These are phyloP conservation scores for Actinia tenebrosa DNA, from an alignment of 64 coral and sea anemone species.

Conservation along the genomic window DNA sequence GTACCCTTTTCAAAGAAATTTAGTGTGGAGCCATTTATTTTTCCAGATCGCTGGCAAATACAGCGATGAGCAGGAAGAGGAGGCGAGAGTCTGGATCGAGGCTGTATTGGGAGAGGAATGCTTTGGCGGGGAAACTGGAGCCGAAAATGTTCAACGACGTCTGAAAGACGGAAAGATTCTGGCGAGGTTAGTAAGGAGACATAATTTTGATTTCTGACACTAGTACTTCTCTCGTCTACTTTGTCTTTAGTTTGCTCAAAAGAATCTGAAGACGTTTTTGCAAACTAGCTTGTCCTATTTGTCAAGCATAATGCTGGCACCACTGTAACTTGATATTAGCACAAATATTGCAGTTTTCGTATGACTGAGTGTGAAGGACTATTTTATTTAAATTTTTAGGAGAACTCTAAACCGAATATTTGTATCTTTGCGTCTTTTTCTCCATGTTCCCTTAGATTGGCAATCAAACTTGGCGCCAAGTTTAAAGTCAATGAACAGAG, in stretches of 20 bases:
- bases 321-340: too few relatives aligned
- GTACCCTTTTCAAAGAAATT: not conserved
- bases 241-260: not conserved
- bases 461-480: constrained; percentile 25
- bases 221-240: too few relatives aligned
- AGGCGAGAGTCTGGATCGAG: constrained; percentile 58
- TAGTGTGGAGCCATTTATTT: not conserved
- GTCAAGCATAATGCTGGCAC: too few relatives aligned
- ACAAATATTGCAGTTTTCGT: too few relatives aligned
- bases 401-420: not conserved
- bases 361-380: too few relatives aligned
- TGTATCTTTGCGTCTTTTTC: not conserved
- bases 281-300: too few relatives aligned
- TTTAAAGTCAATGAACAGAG: constrained; percentile 26
- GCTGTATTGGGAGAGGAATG: constrained; percentile 32
- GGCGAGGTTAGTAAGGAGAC: constrained; percentile 18
- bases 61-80: constrained; percentile 19
- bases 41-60: constrained; percentile 43
- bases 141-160: constrained; percentile 33
- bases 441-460: constrained; percentile 23
- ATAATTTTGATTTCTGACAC: too few relatives aligned
- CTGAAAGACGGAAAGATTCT: constrained; percentile 76
- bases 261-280: too few relatives aligned
- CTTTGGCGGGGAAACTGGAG: constrained; percentile 22
- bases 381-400: too few relatives aligned